Conservation (phyloP, 2,113 vertebrate species). For the Irena cyanogastra region DNA sequence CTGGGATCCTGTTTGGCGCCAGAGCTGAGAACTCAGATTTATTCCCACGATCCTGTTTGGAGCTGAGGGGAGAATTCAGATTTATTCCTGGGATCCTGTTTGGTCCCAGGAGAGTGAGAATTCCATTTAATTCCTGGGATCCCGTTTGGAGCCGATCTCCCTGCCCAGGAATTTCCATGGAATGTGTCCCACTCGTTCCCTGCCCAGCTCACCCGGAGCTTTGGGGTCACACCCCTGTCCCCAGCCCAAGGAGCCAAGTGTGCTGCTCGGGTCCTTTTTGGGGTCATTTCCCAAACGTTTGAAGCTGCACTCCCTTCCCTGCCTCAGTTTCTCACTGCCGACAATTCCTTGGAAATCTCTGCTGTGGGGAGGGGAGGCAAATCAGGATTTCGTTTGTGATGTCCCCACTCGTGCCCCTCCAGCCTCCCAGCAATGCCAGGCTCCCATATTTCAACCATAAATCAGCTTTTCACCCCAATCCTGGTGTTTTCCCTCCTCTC, state of each 20-base stretch:
- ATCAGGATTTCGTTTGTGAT: rapidly evolving
- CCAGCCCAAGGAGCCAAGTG: not conserved
- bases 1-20: rapidly evolving
- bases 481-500: not conserved
- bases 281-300: not conserved
- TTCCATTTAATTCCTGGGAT: rapidly evolving
- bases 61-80: rapidly evolving
- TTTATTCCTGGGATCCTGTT: not conserved
- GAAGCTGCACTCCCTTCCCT: rapidly evolving
- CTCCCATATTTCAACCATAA: not conserved
- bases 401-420: rapidly evolving
- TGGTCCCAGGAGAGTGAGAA: not conserved
- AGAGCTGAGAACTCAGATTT: not conserved
- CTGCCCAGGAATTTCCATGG: not conserved
- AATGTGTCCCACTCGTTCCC: not conserved
- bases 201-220: not conserved
- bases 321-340: not conserved
- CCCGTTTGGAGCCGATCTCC: not conserved
- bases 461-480: not conserved
- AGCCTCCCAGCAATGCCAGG: not conserved
- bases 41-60: rapidly evolving
- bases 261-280: not conserved
- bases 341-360: not conserved
- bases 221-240: too few relatives aligned
- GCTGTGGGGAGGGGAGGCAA: too few relatives aligned